These are phyloP conservation scores for Globodera rostochiensis DNA, from an alignment of 1,140 invertebrate genomes.

Conservation along the genomic window DNA sequence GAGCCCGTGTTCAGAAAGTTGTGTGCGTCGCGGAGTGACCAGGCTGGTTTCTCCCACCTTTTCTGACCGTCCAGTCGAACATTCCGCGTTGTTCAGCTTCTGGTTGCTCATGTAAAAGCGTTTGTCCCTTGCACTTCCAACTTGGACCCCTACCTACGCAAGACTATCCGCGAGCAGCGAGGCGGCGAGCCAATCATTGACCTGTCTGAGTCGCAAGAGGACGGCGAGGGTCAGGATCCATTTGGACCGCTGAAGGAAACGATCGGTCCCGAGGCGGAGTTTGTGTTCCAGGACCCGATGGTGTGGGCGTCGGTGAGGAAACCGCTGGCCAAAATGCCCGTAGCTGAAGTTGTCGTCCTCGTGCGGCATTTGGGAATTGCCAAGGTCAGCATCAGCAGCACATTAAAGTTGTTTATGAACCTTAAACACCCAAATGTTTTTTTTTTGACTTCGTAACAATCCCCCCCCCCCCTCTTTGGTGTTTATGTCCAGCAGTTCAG, in stretches of 20 bases:
- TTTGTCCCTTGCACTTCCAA: conserved; percentile 64
- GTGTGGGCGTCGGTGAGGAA: conserved; percentile 53
- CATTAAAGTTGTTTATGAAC: too few species aligned
- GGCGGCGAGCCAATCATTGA: conserved; percentile 33
- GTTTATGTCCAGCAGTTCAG: neutral
- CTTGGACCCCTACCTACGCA: conserved; percentile 62
- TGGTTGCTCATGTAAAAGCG: conserved; percentile 56
- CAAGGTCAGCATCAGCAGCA: neutral
- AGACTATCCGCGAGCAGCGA: conserved; percentile 51
- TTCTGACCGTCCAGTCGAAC: neutral
- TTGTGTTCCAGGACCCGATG: conserved; percentile 54
- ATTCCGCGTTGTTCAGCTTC: conserved; percentile 43
- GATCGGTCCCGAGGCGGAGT: conserved; percentile 49
- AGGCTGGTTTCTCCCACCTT: neutral
- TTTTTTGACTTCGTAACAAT: too few species aligned
- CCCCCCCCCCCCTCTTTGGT: too few species aligned
- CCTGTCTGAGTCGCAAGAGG: conserved; percentile 39
- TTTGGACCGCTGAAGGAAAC: conserved; percentile 37
- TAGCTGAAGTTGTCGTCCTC: conserved; percentile 8
- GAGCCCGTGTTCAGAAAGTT: conserved; percentile 41
- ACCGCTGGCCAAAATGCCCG: conserved; percentile 58
- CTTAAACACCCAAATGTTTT: too few species aligned
- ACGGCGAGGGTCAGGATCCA: conserved; percentile 40
- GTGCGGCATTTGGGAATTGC: conserved; percentile 17
- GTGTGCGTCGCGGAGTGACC: conserved; percentile 26